A percentile compares a stretch with the other conserved stretches of the same genome.
Conservation (phyloP, 2,888 invertebrate genomes). For the Clepsis dumicolana region DNA sequence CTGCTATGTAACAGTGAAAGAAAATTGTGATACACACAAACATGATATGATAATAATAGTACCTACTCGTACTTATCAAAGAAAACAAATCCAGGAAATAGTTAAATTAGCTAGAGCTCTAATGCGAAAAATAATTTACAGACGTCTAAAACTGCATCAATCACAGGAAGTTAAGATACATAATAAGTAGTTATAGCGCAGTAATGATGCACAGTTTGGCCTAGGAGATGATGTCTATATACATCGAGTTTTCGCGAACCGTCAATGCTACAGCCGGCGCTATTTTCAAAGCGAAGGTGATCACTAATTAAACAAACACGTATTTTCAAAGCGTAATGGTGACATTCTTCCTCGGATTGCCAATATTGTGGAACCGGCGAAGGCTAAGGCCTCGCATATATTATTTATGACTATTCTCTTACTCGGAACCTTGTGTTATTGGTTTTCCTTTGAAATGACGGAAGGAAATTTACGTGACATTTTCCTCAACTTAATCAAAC, state of each 20-base stretch:
- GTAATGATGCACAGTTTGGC: slow-evolving; percentile 18
- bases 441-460: slow-evolving; percentile 45
- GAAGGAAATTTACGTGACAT: slow-evolving; percentile 42
- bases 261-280: slow-evolving; percentile 52
- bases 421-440: slow-evolving; percentile 42
- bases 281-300: slow-evolving; percentile 57
- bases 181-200: not conserved
- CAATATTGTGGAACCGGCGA: slow-evolving; percentile 47
- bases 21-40: no score
- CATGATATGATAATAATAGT: no score
- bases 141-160: not conserved
- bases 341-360: slow-evolving; percentile 46
- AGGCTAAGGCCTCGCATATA: slow-evolving; percentile 53
- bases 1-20: no score
- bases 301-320: slow-evolving; percentile 44
- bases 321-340: slow-evolving; percentile 48
- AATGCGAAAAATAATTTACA: not conserved
- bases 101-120: no score
- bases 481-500: slow-evolving; percentile 29
- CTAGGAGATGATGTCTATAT: slow-evolving; percentile 25
- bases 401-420: slow-evolving; percentile 44
- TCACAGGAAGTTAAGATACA: not conserved
- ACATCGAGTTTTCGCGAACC: slow-evolving; percentile 41
- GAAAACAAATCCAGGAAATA: no score
- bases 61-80: no score